Base-by-base conservation (phyloP, 1,140 invertebrate genomes). In the Drosophila athabasca region DNA sequence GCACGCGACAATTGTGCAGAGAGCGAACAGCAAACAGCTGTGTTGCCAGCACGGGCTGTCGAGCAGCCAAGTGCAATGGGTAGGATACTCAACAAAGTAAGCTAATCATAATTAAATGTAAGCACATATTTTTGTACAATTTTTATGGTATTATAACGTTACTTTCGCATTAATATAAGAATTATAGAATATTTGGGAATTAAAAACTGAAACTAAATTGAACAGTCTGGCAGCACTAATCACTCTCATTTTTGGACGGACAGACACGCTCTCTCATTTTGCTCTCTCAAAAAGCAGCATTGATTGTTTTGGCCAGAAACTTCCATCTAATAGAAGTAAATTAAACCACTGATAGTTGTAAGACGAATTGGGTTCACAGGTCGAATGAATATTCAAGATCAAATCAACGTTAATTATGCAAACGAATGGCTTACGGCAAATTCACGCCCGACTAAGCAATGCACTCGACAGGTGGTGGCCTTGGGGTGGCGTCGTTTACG, bases 381-480 rank as follows among this genome's bases (percentile, higher is more conserved):
- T 15, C 29, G 35, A 48, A 66, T 17, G 29, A 44, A 39, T 55
- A 62, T 41, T 15, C 51, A 69, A n/a, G 60, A 39, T 55, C 50
- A 65, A 61, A 70, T 64, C 39, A 60, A 64, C 46, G 60, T 44
- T 57, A 79, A 78, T 64, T 67, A 53, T 48, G 31, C 53, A 60
- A 65, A 22, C 43, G 50, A 65, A 62, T 48, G 15, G 15, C 45
- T 71, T 46, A 71, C 49, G 29, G 48, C 44, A 67, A 22, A 72
- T 78, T 69, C 53, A 80, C 76, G 73, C 73, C 31, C 78, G 76
- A 88, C 60, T 68, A 53, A 70, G 8, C 76, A 77, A 68, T 66
- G 83, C 79, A 84, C 52, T 72, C 65, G 83, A 88, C 83, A 88
- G 83, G 83, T 88, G 83, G 83, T 88, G 83, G 83, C 83, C 82